Evolutionary conservation across 2,113 vertebrate species (phyloP).

Genomic region (Candoia aspera): DNA sequence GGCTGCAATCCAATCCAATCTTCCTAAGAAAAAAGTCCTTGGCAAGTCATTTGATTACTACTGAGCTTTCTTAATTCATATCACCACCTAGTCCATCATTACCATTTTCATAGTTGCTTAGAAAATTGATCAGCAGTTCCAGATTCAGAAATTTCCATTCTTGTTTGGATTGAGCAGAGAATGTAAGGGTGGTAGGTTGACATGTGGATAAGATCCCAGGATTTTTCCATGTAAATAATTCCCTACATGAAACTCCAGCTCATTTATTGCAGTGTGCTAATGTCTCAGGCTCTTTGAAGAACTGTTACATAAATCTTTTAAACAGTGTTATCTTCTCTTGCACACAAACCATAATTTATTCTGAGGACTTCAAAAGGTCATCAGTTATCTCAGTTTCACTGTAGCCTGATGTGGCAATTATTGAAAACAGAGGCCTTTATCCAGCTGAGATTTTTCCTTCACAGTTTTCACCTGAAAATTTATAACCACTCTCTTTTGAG

Average conservation of each 20-base stretch:
- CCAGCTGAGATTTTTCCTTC: constrained; percentile 51
- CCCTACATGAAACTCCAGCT: constrained; percentile 59
- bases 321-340: constrained; percentile 69
- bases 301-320: constrained; percentile 74
- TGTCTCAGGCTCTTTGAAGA: constrained; percentile 64
- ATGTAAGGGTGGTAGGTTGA: background rate
- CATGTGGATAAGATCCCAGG: constrained; percentile 55
- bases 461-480: constrained; percentile 46
- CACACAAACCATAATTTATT: constrained; percentile 69
- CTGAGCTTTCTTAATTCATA: constrained; percentile 52
- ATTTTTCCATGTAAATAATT: constrained; percentile 54
- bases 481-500: constrained; percentile 46
- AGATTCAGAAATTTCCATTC: constrained; percentile 46
- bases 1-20: background rate
- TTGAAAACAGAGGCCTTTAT: constrained; percentile 51
- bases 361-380: constrained; percentile 68
- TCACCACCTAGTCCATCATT: constrained; percentile 25
- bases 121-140: constrained; percentile 46
- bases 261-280: constrained; percentile 69
- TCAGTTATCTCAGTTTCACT: constrained; percentile 61
- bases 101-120: constrained; percentile 52
- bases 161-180: background rate
- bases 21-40: background rate
- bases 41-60: constrained; percentile 32
- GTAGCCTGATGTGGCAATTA: constrained; percentile 46